phyloP scores from a whole-genome alignment of 2,888 invertebrate species.

The Panopea generosa region DNA sequence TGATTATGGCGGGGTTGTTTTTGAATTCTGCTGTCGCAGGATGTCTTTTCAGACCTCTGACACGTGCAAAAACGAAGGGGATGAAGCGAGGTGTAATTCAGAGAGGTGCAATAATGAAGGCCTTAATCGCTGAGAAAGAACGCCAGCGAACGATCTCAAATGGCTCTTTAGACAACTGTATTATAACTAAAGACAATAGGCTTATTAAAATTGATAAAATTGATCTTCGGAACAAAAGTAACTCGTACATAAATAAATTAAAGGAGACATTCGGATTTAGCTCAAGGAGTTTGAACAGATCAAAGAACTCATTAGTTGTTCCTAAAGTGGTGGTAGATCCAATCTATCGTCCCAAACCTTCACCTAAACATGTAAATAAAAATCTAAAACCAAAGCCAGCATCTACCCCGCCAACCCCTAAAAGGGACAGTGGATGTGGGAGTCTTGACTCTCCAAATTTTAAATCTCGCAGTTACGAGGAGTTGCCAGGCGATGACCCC shows the following conservation, averaged over 20 bases:
- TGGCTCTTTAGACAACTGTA: constrained; percentile 83
- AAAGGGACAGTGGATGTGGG: constrained; percentile 66
- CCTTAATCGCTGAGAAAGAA: constrained; percentile 83
- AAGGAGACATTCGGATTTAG: constrained; percentile 78
- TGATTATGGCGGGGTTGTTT: constrained; percentile 93
- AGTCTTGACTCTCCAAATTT: constrained; percentile 62
- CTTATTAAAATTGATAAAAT: constrained; percentile 80
- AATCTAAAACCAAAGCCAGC: constrained; percentile 34
- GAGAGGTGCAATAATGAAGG: constrained; percentile 82
- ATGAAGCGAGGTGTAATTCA: constrained; percentile 75
- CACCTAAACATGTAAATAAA: constrained; percentile 47
- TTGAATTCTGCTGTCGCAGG: constrained; percentile 92
- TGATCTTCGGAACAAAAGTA: constrained; percentile 73
- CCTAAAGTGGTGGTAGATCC: constrained; percentile 70
- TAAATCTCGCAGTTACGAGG: constrained; percentile 62
- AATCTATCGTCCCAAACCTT: constrained; percentile 53
- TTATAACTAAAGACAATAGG: constrained; percentile 84
- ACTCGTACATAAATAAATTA: constrained; percentile 74
- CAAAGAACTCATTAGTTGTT: constrained; percentile 74
- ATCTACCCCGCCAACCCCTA: constrained; percentile 54
- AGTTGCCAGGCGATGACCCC: constrained; percentile 65
- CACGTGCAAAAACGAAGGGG: constrained; percentile 69
- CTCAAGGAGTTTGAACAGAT: constrained; percentile 75
- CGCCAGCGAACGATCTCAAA: constrained; percentile 83
- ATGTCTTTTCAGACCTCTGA: constrained; percentile 93